Base-by-base conservation (phyloP, 2,888 invertebrate species). In the Aproaerema taeniolella region DNA sequence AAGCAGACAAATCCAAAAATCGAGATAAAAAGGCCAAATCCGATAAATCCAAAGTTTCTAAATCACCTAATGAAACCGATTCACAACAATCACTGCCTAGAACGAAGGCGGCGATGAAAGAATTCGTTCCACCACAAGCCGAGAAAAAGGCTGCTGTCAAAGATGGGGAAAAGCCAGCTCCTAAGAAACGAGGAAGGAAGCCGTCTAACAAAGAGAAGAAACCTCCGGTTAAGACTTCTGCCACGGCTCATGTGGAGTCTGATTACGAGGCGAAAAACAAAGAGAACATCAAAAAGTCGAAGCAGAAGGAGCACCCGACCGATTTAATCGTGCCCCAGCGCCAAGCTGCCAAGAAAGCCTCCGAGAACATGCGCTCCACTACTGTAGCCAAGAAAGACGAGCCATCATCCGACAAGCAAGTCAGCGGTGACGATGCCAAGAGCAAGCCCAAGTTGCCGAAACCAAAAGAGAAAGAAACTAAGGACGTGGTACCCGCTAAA, bases 321-420 rank as follows among this genome's bases (percentile, higher is more conserved):
- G 94, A 95, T 75, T 86, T 95, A 37, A 95, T 96, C 49, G 96
- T 96, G 29, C 96, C 96, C 1, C 96, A 96, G 67, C 87, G 96
- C 38, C 94, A 95, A 76, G 96, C 96, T 16, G 96, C 96, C 15
- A 96, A 95, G 69, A 96, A 95, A 66, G 96, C 96, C 1, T 93
- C 94, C 1, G 95, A 96, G 73, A 95, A 94, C 62, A 92, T 96
- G 90, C 92, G 90, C 44, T 91, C 90, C 12, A 92, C 90, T 32
- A 91, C 89, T 51, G 80, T 76, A 3, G 73, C 76, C 8, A 83
- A 81, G 45, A 75, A 87, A 59, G 78, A 88, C 16, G 85, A 81
- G 42, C 8, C 55, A n/a, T 41, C 49, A 15, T 38, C 51, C 10
- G 80, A 82, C 13, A 83, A 79, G 55, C 69, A 55, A 43, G 47